Base-by-base conservation (phyloP, 2,888 invertebrate species). In the Dilophus febrilis region DNA sequence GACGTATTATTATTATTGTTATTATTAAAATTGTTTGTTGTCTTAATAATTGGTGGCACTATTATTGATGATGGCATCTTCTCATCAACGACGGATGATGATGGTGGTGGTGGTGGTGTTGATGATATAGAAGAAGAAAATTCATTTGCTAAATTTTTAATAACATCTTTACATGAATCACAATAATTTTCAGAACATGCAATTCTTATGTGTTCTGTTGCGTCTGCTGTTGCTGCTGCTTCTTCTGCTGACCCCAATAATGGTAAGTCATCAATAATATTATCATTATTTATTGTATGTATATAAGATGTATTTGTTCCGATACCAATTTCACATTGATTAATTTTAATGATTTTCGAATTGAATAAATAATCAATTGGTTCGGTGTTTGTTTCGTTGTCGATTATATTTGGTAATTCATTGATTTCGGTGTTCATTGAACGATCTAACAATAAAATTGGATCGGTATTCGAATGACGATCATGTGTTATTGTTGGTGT, bases 111-210 rank as follows among this genome's bases (percentile, higher is more conserved):
- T 2, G 13, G 37, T 28, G 40, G 16, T 36, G 26, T 31, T 3
- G 57, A 8, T 39, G 36, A 26, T 54, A 56, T 4, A 2, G 51
- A 46, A 45, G 57, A 56, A 0, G 53, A 52, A 44, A 57, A 58
- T 35, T 64, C 62, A 46, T 65, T 65, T 12, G 70, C 70, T 45
- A 71, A 56, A 43, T 62, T 61, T 43, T 66, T 68, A 11, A 70
- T 70, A 30, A 65, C 66, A 48, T 67, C 68, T 50, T 70, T 70
- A 51, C 72, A 73, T 44, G 71, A 71, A 52, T 73, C 72, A 59
- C 72, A 73, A 47, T 68, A 68, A 47, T 68, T 68, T 19, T 64
- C 66, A 31, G 67, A 64, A 46, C 67, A 64, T 12, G 66, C 59
- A 26, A 66, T 65, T 0, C 62, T 60, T 33, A 68, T 64, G 38